phyloP scores from a whole-genome alignment of 2,113 vertebrate species.

The Chinchilla lanigera region DNA sequence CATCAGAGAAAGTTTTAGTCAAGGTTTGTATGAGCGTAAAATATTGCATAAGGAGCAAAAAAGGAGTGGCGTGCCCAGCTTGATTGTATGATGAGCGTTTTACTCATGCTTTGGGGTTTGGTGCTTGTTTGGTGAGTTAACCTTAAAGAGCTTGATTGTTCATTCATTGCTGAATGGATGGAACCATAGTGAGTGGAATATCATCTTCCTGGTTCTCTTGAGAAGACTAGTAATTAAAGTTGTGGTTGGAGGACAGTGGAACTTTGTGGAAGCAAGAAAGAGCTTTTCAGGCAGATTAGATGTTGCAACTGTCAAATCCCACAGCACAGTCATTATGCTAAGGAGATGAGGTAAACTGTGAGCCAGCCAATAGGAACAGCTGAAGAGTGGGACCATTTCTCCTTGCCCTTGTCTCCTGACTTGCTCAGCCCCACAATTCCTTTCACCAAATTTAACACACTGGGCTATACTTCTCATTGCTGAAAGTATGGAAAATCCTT shows the following conservation, averaged over 20 bases:
- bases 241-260: conserved; percentile 60
- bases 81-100: neutral
- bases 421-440: neutral
- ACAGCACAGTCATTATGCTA: conserved; percentile 64
- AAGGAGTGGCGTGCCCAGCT: neutral
- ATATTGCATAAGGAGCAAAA: neutral
- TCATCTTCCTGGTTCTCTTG: neutral
- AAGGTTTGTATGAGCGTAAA: neutral
- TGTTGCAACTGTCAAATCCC: conserved; percentile 72
- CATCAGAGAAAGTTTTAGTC: conserved; percentile 66
- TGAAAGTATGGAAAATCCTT: conserved; percentile 70
- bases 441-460: conserved; percentile 11
- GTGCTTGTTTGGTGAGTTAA: conserved; percentile 35
- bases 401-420: neutral
- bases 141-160: conserved; percentile 38
- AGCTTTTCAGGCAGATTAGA: conserved; percentile 61
- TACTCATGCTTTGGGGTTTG: conserved; percentile 27
- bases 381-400: conserved; percentile 47
- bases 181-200: conserved; percentile 46
- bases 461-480: neutral
- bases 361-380: conserved; percentile 61
- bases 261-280: conserved; percentile 65
- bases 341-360: conserved; percentile 59
- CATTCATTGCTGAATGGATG: conserved; percentile 47
- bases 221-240: conserved; percentile 68